These are phyloP conservation scores for Lethenteron reissneri DNA, from an alignment of 2,113 vertebrate species.

Conservation along the genomic window DNA sequence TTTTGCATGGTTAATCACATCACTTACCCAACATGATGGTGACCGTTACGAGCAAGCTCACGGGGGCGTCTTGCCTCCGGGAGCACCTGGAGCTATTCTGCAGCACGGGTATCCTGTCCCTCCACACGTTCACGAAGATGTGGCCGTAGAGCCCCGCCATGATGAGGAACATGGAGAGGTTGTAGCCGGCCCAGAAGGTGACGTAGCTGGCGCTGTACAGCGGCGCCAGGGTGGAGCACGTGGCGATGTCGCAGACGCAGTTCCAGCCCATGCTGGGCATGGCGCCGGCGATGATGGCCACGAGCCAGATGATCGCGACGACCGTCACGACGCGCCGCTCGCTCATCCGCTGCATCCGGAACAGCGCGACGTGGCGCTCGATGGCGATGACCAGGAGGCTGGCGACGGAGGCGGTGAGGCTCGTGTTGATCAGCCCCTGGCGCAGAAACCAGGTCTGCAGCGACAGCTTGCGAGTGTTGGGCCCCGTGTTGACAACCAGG, in stretches of 20 bases:
- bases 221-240: conserved; percentile 50
- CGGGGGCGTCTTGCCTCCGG: no score
- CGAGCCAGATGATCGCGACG: conserved; percentile 50
- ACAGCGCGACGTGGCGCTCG: conserved; percentile 18
- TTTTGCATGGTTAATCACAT: no score
- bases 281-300: conserved; percentile 43
- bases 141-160: conserved; percentile 70
- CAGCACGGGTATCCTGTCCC: no score
- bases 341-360: conserved; percentile 67
- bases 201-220: conserved; percentile 64
- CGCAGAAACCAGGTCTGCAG: no score
- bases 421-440: conserved; percentile 75
- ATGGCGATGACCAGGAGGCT: conserved; percentile 66
- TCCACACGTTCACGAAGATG: no score
- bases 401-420: conserved; percentile 55
- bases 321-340: conserved; percentile 38
- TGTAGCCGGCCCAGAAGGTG: conserved; percentile 60
- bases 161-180: conserved; percentile 50
- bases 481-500: no score
- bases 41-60: no score
- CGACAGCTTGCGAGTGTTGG: no score
- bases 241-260: conserved; percentile 38
- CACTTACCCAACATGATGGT: no score
- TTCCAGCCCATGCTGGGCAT: conserved; percentile 62
- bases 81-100: no score